Evolutionary conservation across 2,113 vertebrate species (phyloP).

Genomic region (Tachuris rubrigastra): DNA sequence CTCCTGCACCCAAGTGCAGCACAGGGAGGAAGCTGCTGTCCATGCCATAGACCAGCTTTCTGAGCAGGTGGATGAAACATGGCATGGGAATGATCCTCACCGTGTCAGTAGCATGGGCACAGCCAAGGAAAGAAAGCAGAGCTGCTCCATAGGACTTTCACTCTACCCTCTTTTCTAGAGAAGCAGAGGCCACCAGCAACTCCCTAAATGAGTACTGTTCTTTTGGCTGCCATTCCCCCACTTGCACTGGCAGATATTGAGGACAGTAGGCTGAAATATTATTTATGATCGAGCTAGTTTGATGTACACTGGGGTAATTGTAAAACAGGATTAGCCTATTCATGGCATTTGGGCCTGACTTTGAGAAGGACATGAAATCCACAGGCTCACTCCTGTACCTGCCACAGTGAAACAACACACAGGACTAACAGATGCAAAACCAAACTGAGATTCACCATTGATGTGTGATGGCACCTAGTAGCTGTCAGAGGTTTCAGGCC

Average conservation of each 20-base stretch:
- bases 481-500: background rate
- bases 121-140: background rate
- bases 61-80: too few relatives aligned
- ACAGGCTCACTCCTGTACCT: accelerated
- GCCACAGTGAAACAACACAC: background rate
- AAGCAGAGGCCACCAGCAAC: background rate
- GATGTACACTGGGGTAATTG: background rate
- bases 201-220: background rate
- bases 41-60: accelerated
- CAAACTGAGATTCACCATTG: background rate
- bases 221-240: background rate
- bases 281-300: accelerated
- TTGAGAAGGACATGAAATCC: background rate
- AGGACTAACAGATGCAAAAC: background rate
- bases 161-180: background rate
- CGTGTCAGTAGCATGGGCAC: background rate
- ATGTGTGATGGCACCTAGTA: background rate
- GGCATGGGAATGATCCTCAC: background rate
- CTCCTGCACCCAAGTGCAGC: background rate
- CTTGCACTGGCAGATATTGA: background rate
- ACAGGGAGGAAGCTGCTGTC: background rate
- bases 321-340: background rate
- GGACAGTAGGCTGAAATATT: background rate
- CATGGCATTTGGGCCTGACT: background rate
- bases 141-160: background rate